These are phyloP conservation scores for Elaphurus davidianus DNA, from an alignment of 2,113 vertebrate species.

Conservation along the genomic window DNA sequence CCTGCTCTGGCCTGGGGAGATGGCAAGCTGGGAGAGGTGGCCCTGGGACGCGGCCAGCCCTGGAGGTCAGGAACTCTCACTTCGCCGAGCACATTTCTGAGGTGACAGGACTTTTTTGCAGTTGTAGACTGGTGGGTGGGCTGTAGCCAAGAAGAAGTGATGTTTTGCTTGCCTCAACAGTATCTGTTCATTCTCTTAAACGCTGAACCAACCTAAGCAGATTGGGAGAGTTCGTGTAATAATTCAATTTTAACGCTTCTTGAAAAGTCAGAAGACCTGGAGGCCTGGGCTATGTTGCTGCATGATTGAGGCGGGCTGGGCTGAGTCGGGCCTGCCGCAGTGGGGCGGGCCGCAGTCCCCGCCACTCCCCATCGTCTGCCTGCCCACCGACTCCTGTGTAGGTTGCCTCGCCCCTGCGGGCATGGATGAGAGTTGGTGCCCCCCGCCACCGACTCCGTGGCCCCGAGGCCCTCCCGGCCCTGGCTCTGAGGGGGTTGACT, in stretches of 20 bases:
- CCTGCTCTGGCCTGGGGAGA: background rate
- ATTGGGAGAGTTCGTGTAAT: background rate
- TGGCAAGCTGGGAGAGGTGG: background rate
- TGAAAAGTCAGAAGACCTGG: background rate
- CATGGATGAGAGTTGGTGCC: too few species aligned
- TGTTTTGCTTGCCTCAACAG: background rate
- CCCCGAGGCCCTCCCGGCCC: background rate
- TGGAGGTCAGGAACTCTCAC: background rate
- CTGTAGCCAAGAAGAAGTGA: background rate
- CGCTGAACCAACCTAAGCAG: background rate
- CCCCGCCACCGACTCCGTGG: rapidly evolving
- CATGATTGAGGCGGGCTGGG: rapidly evolving
- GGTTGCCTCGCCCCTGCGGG: background rate
- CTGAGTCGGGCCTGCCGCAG: background rate
- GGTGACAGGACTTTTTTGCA: background rate
- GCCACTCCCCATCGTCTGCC: background rate
- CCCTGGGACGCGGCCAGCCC: background rate
- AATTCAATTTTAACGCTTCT: background rate
- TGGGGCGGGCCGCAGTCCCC: rapidly evolving
- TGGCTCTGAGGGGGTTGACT: background rate
- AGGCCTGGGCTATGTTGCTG: background rate
- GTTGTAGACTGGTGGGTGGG: background rate
- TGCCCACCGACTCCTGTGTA: background rate
- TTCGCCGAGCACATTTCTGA: background rate
- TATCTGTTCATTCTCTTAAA: background rate